Evolutionary conservation across 2,797 vertebrate species (phyloP).

Genomic region (Chiroxiphia lanceolata): DNA sequence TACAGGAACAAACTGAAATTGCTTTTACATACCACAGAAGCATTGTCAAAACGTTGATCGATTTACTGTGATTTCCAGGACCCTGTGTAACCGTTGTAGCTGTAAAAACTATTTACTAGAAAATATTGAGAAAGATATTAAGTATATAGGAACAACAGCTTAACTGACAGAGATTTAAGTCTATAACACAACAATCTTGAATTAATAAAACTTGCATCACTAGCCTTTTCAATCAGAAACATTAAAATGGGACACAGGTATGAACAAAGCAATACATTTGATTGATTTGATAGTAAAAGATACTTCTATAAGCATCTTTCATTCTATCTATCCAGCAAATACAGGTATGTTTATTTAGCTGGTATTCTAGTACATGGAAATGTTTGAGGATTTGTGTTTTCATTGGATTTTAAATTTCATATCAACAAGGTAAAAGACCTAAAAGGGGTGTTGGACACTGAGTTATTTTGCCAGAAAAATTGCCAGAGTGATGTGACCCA

Average conservation of each 20-base stretch:
- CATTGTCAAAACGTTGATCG: background rate
- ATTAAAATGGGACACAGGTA: background rate
- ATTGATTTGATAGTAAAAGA: background rate
- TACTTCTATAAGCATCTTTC: background rate
- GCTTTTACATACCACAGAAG: rapidly evolving
- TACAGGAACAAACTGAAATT: background rate
- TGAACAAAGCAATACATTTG: background rate
- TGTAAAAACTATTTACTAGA: background rate
- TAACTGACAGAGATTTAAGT: background rate
- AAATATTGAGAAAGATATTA: background rate
- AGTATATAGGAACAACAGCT: background rate
- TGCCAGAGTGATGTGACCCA: background rate
- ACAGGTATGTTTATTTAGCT: background rate
- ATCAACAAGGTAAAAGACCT: background rate
- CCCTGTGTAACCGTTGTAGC: rapidly evolving
- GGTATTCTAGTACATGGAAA: background rate
- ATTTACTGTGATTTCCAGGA: background rate
- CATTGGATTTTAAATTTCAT: background rate
- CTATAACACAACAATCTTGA: background rate
- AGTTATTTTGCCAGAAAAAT: background rate
- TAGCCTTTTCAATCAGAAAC: background rate
- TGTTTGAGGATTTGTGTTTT: background rate
- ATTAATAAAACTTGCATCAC: background rate
- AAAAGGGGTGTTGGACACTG: background rate
- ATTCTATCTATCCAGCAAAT: background rate